phyloP scores from a whole-genome alignment of 2,113 vertebrate genomes.

The Sitta europaea region DNA sequence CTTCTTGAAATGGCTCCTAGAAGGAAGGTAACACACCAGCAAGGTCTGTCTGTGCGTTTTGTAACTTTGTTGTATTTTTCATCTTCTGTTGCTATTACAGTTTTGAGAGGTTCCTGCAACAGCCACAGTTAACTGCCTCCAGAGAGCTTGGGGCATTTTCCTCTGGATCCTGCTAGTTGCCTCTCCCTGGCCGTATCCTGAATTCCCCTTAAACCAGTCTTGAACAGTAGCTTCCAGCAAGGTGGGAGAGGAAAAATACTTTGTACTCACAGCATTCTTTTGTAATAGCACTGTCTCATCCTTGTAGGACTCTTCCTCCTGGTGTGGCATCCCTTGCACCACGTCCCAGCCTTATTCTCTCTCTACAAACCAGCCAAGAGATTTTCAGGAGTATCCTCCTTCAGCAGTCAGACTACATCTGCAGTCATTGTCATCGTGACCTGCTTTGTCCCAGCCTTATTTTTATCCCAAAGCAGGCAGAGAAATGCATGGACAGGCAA shows the following conservation, averaged over 20 bases:
- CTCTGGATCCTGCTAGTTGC: neutral
- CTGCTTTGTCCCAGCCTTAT: neutral
- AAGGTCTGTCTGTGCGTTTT: neutral
- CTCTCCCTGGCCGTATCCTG: neutral
- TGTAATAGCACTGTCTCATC: neutral
- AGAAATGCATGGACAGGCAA: neutral
- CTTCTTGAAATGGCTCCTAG: neutral
- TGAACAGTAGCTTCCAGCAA: neutral
- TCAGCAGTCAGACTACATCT: neutral
- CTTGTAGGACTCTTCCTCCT: neutral
- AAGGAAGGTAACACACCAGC: neutral
- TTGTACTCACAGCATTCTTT: neutral
- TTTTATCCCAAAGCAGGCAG: neutral
- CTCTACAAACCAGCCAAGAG: neutral
- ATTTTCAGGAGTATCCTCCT: neutral
- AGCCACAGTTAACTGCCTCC: neutral
- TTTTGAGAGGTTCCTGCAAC: neutral
- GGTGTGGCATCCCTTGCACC: neutral
- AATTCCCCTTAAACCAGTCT: neutral
- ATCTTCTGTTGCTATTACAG: neutral
- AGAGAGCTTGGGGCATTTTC: neutral
- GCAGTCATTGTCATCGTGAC: accelerated
- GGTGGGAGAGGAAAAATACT: neutral
- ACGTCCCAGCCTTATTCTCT: neutral
- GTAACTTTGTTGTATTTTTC: neutral